phyloP scores from a whole-genome alignment of 2,888 invertebrate species.

The Sturmia bella region DNA sequence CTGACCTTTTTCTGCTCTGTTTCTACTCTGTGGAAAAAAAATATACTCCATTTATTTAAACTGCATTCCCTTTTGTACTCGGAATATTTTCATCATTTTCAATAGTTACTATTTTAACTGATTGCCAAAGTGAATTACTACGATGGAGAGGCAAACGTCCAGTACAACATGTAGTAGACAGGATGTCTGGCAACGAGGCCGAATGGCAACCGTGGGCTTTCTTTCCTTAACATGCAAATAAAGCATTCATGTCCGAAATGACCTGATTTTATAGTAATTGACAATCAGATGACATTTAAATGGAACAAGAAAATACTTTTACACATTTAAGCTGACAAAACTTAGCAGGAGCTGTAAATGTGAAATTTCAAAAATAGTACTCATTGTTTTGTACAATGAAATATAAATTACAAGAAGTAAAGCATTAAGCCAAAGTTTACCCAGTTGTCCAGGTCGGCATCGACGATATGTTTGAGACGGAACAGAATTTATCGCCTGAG shows the following conservation, averaged over 20 bases:
- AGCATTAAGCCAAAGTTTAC: no score
- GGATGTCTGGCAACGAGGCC: background rate
- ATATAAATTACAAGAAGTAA: no score
- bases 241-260: slow-evolving; percentile 35
- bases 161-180: slow-evolving; percentile 13
- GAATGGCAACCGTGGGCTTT: background rate
- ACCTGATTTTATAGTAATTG: slow-evolving; percentile 66
- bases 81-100: background rate
- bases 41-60: no score
- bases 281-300: slow-evolving; percentile 65
- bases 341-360: background rate
- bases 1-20: no score
- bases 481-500: no score
- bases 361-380: background rate
- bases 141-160: background rate
- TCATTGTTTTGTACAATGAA: no score
- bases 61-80: no score
- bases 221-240: background rate
- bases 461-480: no score
- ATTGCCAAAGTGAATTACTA: background rate
- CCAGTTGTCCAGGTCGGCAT: no score
- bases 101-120: no score
- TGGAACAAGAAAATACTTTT: slow-evolving; percentile 19
- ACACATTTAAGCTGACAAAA: background rate
- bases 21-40: no score